Evolutionary conservation across 2,888 invertebrate species (phyloP).

Genomic region (Petrolisthes cinctipes): DNA sequence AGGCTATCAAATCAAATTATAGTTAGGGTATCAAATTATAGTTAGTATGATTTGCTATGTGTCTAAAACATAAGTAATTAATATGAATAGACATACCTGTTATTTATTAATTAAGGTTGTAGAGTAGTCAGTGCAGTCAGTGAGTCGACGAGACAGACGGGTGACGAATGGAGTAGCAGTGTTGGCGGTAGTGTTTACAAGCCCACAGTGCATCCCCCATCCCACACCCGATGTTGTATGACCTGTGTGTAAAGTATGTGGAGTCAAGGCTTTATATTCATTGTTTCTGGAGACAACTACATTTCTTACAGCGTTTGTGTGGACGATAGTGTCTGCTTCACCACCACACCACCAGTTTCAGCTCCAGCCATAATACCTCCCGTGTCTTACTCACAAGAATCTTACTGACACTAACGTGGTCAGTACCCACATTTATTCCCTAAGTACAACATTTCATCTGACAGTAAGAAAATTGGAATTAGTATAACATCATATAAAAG

Average conservation of each 20-base stretch:
- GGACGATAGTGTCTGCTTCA: conserved; percentile 25
- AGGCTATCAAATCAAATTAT: no score
- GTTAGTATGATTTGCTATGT: no score
- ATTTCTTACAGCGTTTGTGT: conserved; percentile 32
- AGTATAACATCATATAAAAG: not conserved
- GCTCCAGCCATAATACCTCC: not conserved
- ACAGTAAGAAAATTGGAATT: not conserved
- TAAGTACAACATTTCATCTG: not conserved
- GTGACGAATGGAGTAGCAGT: not conserved
- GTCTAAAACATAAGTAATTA: no score
- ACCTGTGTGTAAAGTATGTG: conserved; percentile 30
- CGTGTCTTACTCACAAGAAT: not conserved
- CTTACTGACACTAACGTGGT: not conserved
- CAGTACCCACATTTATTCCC: not conserved
- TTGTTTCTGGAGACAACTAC: conserved; percentile 50
- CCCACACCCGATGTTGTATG: conserved; percentile 20
- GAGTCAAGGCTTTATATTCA: conserved; percentile 34
- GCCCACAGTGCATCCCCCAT: not conserved
- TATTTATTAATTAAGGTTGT: no score
- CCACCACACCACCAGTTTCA: not conserved
- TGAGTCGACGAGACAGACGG: not conserved
- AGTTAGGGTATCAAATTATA: no score
- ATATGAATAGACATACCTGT: no score
- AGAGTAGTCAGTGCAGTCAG: not conserved
- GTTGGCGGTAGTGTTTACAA: conserved; percentile 14